Evolutionary conservation across 1,140 invertebrate species (phyloP).

Genomic region (Heliconius nattereri): DNA sequence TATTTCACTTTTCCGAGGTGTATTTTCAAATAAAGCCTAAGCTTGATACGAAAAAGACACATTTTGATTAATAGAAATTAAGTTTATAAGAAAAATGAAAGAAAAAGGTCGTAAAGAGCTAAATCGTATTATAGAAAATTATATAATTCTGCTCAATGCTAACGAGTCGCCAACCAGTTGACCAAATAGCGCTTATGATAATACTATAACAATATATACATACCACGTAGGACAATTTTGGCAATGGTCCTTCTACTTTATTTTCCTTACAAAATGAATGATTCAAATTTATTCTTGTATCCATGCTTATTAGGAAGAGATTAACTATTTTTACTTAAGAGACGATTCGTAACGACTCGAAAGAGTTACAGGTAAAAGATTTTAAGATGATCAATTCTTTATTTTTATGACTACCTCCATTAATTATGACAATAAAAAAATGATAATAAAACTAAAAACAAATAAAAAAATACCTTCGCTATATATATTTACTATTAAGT

Average conservation of each 20-base stretch:
- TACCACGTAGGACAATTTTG: conserved; percentile 22
- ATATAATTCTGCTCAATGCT: background rate
- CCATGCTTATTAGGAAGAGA: conserved; percentile 24
- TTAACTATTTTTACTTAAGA: background rate
- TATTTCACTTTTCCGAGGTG: no score
- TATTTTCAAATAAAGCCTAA: no score
- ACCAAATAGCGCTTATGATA: background rate
- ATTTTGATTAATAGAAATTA: no score
- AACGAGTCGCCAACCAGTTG: background rate
- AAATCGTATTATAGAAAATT: background rate
- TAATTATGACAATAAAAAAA: background rate
- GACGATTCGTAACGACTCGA: background rate
- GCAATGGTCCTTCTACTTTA: conserved; percentile 24
- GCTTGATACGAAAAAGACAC: no score
- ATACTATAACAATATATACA: conserved; percentile 10
- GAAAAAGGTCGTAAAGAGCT: no score
- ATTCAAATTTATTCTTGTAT: conserved; percentile 24
- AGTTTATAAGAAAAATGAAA: no score
- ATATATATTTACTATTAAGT: background rate
- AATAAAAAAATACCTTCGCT: background rate
- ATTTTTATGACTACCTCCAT: conserved; percentile 8
- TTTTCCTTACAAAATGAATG: conserved; percentile 13
- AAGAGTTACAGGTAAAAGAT: background rate
- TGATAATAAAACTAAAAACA: background rate
- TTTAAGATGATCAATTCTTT: background rate